Evolutionary conservation across 92 coral and sea anemone genomes (phyloP), one percentile per base, ranked within the genome.

Genomic region (Epizoanthus stellaris): DNA sequence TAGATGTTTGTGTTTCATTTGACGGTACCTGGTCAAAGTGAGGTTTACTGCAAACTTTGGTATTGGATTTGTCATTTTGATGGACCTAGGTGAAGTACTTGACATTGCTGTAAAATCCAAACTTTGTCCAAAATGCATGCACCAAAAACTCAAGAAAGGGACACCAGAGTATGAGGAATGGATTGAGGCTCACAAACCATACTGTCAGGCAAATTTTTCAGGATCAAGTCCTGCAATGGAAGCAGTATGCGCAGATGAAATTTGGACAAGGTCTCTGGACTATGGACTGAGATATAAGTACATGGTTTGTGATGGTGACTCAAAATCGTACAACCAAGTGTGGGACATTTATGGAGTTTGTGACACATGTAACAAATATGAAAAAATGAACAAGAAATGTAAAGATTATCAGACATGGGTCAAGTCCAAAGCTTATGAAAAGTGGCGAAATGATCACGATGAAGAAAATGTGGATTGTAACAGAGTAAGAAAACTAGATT

Each of bases 291-390:
- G 72, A 19, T 85, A 85, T 53, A 86, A 75, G n/a, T 77, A 52
- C 52, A 86, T 86, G 85, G 80, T 85, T 4, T 64, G 85, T 85
- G 85, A 85, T 77, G 76, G 77, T 4, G 89, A 64, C 45, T 58
- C 84, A 12, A 85, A 85, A 19, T 53, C 85, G n/a, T 86, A 86
- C 38, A 52, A 43, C 45, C 70, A 21, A 3, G 85, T 86, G 2
- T 86, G 89, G 89, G 70, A 85, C 19, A n/a, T 70, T 13, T 86
- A 86, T 57, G 85, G 80, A 19, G 67, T 58, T 56, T 86, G 89
- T 53, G 73, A 65, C 25, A 23, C 30, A 4, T 86, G 89, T 77
- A 39, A 34, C 10, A 77, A 77, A 23, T 86, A 86, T 77, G 89
- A 86, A 47, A 52, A 20, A 17, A 60, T 85, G 61, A 52, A 85